Conservation (phyloP, 2,888 invertebrate genomes). For the Papilio protenor region DNA sequence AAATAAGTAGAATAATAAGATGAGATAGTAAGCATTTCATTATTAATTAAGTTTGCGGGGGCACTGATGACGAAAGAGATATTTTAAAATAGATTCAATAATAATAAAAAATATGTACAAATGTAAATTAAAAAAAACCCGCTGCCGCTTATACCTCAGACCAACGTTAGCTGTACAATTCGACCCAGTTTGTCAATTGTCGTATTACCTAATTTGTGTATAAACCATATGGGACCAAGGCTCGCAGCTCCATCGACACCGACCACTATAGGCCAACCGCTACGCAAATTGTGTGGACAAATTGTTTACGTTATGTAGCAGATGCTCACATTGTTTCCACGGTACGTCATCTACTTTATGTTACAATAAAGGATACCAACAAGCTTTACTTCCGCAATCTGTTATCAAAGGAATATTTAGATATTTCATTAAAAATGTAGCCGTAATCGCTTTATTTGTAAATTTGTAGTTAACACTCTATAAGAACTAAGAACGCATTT, state of each 20-base stretch:
- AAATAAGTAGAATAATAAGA: too few relatives aligned
- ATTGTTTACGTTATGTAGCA: slow-evolving; percentile 27
- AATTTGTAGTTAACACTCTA: not conserved
- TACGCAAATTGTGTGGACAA: slow-evolving; percentile 6
- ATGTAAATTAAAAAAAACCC: slow-evolving; percentile 8
- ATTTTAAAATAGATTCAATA: too few relatives aligned
- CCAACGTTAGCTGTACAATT: slow-evolving; percentile 52
- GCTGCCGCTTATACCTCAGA: slow-evolving; percentile 44
- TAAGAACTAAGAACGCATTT: not conserved
- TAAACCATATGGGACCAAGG: slow-evolving; percentile 74
- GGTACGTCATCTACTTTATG: not conserved
- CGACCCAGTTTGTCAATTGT: slow-evolving; percentile 73
- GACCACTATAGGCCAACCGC: not conserved
- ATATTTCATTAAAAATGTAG: too few relatives aligned
- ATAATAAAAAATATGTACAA: not conserved
- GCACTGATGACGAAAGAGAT: too few relatives aligned
- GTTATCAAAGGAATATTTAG: too few relatives aligned
- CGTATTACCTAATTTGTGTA: slow-evolving; percentile 77
- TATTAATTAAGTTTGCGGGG: too few relatives aligned
- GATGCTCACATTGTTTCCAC: slow-evolving; percentile 17
- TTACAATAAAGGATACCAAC: not conserved
- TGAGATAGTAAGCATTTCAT: too few relatives aligned
- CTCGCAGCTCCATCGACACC: slow-evolving; percentile 40
- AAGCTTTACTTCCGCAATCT: too few relatives aligned
- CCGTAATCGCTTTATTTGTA: not conserved